A percentile compares a stretch with the other conserved stretches of the same genome.
Evolutionary conservation across 2,113 vertebrate genomes (phyloP).

Genomic region (Atrichornis clamosus): DNA sequence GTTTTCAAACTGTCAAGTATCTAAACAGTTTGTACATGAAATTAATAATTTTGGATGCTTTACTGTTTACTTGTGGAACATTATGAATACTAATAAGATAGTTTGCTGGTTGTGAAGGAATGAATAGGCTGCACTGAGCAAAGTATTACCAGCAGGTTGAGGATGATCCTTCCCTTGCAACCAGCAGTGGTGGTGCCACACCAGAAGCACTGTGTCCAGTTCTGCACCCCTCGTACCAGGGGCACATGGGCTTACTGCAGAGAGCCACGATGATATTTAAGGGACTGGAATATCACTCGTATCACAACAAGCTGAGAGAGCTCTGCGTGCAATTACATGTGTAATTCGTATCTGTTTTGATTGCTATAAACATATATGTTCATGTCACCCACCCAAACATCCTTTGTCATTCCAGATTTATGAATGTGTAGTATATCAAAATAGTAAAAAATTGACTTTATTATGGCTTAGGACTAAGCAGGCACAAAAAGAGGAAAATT

Average conservation of each 20-base stretch:
- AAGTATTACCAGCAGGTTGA: too few species aligned
- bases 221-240: not conserved
- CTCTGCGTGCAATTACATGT: not conserved
- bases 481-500: not conserved
- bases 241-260: too few species aligned
- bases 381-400: not conserved
- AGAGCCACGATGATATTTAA: not conserved
- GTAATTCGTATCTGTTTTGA: not conserved
- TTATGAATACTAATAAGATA: not conserved
- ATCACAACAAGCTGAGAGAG: not conserved
- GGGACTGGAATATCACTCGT: not conserved
- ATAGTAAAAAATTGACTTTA: not conserved
- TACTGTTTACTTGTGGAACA: not conserved
- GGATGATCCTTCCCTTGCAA: not conserved
- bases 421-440: not conserved
- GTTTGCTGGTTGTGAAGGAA: not conserved
- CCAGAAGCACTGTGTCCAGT: not conserved
- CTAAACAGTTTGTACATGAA: not conserved
- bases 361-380: not conserved
- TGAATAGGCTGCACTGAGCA: not conserved
- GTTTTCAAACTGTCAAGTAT: not conserved
- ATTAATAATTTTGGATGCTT: not conserved
- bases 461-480: not conserved
- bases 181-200: fast-evolving
- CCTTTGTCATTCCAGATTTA: not conserved